These are phyloP conservation scores for Deroptyus accipitrinus DNA, from an alignment of 2,113 vertebrate genomes.

Conservation along the genomic window DNA sequence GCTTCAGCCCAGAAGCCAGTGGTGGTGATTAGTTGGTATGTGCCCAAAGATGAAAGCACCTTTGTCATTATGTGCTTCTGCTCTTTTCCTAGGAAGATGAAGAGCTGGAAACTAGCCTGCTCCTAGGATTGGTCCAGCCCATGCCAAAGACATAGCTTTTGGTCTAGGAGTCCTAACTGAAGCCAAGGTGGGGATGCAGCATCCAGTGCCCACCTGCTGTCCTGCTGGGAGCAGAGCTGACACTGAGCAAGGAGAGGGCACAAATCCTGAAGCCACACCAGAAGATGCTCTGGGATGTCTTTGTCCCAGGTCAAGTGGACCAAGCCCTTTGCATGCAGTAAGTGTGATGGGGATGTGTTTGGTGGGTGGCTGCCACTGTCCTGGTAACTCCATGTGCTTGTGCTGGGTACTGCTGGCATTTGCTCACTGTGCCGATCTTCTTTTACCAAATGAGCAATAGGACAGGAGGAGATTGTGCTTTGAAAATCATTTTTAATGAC, in stretches of 20 bases:
- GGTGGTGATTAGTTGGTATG: neutral
- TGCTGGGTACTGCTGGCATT: rapidly evolving
- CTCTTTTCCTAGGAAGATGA: neutral
- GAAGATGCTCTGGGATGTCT: neutral
- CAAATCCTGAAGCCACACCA: neutral
- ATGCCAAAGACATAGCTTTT: neutral
- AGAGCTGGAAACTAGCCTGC: neutral
- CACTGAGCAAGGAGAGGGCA: neutral
- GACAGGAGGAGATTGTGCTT: neutral
- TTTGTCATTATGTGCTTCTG: neutral
- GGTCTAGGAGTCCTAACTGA: neutral
- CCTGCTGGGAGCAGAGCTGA: neutral
- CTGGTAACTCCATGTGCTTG: neutral
- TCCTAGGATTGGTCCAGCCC: neutral
- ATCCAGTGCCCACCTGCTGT: neutral
- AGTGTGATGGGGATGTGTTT: neutral
- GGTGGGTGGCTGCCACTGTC: rapidly evolving
- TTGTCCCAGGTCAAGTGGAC: neutral
- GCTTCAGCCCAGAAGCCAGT: neutral
- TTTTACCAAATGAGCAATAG: neutral
- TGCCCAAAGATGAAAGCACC: neutral
- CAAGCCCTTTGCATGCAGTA: neutral
- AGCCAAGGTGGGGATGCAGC: neutral
- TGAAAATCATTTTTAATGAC: neutral
- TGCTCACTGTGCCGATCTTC: neutral